Percentiles rank a stretch among this genome's conserved stretches.
Evolutionary conservation across 2,113 vertebrate species (phyloP).

Genomic region (Actenoides hombroni): DNA sequence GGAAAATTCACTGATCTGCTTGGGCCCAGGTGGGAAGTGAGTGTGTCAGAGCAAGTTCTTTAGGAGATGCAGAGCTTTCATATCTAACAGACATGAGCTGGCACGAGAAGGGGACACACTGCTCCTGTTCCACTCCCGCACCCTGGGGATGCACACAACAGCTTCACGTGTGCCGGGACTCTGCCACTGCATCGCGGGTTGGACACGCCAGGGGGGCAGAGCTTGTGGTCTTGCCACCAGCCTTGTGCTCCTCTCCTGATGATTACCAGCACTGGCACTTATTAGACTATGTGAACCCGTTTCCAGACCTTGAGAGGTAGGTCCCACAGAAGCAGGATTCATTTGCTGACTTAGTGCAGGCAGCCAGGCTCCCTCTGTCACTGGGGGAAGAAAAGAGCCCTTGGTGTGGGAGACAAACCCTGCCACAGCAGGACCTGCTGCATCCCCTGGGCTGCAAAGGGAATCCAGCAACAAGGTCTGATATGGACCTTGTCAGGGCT

Average conservation of each 20-base stretch:
- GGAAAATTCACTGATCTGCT: neutral
- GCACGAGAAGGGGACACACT: fast-evolving
- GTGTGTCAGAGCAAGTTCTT: neutral
- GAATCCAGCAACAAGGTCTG: neutral
- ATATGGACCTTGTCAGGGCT: neutral
- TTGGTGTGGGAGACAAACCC: neutral
- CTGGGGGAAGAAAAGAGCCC: neutral
- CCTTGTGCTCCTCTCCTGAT: neutral
- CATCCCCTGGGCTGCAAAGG: neutral
- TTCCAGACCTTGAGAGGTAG: neutral
- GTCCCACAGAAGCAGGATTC: neutral
- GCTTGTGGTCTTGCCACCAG: neutral
- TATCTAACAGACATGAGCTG: neutral
- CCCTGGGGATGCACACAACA: neutral
- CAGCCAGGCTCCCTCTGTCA: neutral
- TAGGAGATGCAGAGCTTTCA: neutral
- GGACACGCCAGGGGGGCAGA: fast-evolving
- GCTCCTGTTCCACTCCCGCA: neutral
- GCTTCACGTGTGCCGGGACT: neutral
- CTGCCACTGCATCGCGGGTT: neutral
- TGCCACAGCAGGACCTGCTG: neutral
- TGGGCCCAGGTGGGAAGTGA: neutral
- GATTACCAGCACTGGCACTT: neutral
- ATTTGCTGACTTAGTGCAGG: fast-evolving
- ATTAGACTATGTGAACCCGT: neutral